Evolutionary conservation across 1,140 invertebrate species (phyloP), one percentile per base, ranked within the genome.

Genomic region (Tachypleus tridentatus): DNA sequence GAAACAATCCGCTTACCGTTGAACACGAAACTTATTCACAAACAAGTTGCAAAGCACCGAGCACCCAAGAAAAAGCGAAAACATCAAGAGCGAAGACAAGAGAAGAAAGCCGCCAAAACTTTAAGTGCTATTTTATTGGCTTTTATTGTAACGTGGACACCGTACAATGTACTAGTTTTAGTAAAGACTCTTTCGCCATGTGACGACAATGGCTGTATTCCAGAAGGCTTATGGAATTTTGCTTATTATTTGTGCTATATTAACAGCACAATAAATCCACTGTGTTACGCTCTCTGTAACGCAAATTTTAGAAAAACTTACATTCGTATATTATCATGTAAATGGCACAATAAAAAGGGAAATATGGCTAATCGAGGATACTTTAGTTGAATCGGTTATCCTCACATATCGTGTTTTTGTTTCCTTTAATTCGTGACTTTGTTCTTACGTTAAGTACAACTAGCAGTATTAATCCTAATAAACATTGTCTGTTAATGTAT

Each of bases 191-290:
- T 93, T 69, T 87, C 89, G 8, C 7, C 8, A 8, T 60, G 58
- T 11, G 7, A 60, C 7, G 49, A 50, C 58, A 84, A 85, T 57
- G 84, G 85, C 69, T 88, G 87, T 73, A 67, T 67, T 68, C 90
- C 92, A 7, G 84, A 88, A 67, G 83, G 86, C 71, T 78, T 96
- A 62, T 97, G 93, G 91, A 90, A 94, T 72, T 93, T 97, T 78
- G 90, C 94, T 78, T 99, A 99, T 79, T 97, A 93, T 74, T 82
- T 99, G 74, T 99, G 96, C 80, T 99, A 99, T 80, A 93, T 99
- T 71, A 98, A 96, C 77, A 72, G 71, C n/a, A 71, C 71, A 9
- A 57, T 72, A 10, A 72, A 72, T 65, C 92, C 93, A 6, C 83
- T 98, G 73, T 98, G 94, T 76, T 98, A 98, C 77, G 95, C 96